Base-by-base conservation (phyloP, 2,888 invertebrate species). In the Dryadula phaetusa region DNA sequence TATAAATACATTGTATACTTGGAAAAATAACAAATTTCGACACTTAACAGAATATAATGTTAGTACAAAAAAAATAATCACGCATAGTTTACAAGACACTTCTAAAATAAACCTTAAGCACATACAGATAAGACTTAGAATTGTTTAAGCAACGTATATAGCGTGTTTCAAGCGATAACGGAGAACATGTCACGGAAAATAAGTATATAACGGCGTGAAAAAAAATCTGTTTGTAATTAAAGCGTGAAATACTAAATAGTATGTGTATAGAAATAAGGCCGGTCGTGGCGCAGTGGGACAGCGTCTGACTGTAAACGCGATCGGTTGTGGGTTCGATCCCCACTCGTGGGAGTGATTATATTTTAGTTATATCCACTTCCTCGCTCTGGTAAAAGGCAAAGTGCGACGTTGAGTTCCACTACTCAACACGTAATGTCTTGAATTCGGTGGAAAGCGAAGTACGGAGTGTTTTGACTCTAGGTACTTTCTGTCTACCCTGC, bases 111-210 rank as follows among this genome's bases (percentile, higher is more conserved):
- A 7, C 16, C 44, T 44, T 7, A 60, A 44, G 3, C 0, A 0
- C 3, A 0, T 25, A 0, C 0, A 18, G 18, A 60, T 42, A 60
- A 44, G 3, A 7, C 25, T 18, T 6, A 44, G 44, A 42, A 44
- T 28, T 7, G 12, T 6, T 58, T 58, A 28, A 49, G 0, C 3
- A 8, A 49, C 7, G 34, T 5, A 40, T 18, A 32, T 68, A 32
- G 62, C 65, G 68, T 67, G 67, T 60, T 25, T 25, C 18, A 18
- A 34, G 58, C 37, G 64, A 64, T 70, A 67, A 69, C 68, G 22
- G 62, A 66, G 62, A 54, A 63, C 64, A 66, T 64, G 66, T 66
- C 65, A 70, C 63, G 69, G 70, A 47, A 61, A 60, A 56, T 66
- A 64, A 67, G 62, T 62, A 62, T 54, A 66, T 63, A 63, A 18